Evolutionary conservation across 53 echinoderm and acorn worm species (phyloP).

Genomic region (Mesocentrotus franciscanus): DNA sequence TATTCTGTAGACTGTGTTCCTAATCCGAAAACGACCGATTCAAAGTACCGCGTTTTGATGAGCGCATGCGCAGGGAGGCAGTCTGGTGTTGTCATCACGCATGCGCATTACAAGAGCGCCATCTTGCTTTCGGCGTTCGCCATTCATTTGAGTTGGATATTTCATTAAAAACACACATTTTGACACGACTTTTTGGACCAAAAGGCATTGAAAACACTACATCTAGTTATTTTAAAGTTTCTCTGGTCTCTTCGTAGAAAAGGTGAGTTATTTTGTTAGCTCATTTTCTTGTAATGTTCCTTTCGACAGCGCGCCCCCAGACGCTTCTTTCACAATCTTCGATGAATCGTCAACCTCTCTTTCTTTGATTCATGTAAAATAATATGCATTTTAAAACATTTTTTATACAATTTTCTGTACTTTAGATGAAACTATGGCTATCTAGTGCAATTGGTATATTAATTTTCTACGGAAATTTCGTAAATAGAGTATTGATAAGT

Average conservation of each 20-base stretch:
- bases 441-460: background rate
- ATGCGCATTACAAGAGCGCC: constrained; percentile 68
- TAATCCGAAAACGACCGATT: background rate
- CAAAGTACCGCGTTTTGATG: constrained; percentile 4
- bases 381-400: background rate
- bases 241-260: background rate
- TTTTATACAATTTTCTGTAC: background rate
- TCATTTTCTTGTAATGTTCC: constrained; percentile 6
- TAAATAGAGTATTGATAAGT: background rate
- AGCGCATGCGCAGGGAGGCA: constrained; percentile 48
- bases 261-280: constrained; percentile 54
- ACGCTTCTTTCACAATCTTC: constrained; percentile 28
- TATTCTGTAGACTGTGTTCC: too few species aligned
- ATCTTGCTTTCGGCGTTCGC: constrained; percentile 65
- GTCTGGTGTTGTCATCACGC: constrained; percentile 55
- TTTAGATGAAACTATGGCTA: too few species aligned
- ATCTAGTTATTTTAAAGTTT: background rate
- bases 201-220: background rate
- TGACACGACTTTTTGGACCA: background rate
- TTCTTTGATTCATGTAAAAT: background rate
- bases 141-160: constrained; percentile 20
- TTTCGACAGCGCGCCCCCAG: constrained; percentile 64
- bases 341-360: background rate
- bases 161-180: constrained; percentile 53
- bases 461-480: background rate